Evolutionary conservation across 2,797 vertebrate genomes (phyloP).

Genomic region (Syngnathus rostellatus): DNA sequence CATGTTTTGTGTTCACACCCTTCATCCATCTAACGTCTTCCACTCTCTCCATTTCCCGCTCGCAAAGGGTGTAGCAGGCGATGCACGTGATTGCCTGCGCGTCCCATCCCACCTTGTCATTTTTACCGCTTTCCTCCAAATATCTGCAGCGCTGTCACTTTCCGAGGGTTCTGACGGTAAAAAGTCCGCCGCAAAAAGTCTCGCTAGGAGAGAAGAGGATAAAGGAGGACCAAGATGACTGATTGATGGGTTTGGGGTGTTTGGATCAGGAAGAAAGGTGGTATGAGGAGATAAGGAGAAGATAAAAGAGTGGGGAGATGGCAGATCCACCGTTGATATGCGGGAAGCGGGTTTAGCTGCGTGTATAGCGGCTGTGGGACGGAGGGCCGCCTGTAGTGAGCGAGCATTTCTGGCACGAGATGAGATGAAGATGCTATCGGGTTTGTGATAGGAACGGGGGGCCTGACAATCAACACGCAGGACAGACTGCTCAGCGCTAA

Average conservation of each 20-base stretch:
- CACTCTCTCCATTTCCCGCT: constrained; percentile 9
- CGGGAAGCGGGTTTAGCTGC: constrained; percentile 32
- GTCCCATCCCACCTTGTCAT: constrained; percentile 7
- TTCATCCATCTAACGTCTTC: constrained; percentile 21
- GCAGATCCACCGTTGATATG: constrained; percentile 60
- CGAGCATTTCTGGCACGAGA: constrained; percentile 54
- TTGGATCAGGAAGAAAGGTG: constrained; percentile 53
- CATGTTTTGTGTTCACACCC: constrained; percentile 30
- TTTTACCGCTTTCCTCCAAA: constrained; percentile 14
- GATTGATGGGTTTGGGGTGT: constrained; percentile 44
- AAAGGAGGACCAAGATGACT: constrained; percentile 44
- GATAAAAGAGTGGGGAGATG: constrained; percentile 60
- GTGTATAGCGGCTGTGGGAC: constrained; percentile 21
- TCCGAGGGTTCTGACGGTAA: constrained; percentile 23
- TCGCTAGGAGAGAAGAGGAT: constrained; percentile 36
- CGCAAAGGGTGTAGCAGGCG: constrained; percentile 6
- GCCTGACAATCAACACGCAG: constrained; percentile 59
- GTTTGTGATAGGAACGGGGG: constrained; percentile 61
- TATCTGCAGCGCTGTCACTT: constrained; percentile 33
- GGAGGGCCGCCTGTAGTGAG: constrained; percentile 39
- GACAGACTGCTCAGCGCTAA: constrained; percentile 46
- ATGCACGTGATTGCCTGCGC: constrained; percentile 6
- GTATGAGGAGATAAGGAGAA: constrained; percentile 64
- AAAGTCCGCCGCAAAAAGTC: constrained; percentile 30
- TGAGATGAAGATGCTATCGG: constrained; percentile 81